phyloP scores from a whole-genome alignment of 2,797 vertebrate genomes.

The Sciurus carolinensis region DNA sequence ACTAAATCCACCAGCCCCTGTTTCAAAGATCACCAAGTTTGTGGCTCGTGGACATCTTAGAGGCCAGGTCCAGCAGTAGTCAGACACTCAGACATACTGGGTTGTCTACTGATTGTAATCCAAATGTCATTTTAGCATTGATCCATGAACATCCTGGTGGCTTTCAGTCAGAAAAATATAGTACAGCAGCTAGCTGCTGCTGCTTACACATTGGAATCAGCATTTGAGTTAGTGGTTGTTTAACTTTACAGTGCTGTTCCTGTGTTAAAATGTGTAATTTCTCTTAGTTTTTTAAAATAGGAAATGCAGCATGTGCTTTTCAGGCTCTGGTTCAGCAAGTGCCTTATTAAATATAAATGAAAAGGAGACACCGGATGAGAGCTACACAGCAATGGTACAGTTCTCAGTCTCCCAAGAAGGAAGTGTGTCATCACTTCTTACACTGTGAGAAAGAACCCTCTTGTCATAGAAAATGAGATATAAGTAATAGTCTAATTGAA shows the following conservation, averaged over 20 bases:
- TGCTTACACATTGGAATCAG: neutral
- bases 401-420: slow-evolving; percentile 59
- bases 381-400: slow-evolving; percentile 10
- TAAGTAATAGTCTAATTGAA: slow-evolving; percentile 57
- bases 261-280: neutral
- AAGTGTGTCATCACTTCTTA: slow-evolving; percentile 38
- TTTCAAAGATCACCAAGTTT: slow-evolving; percentile 64
- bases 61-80: neutral
- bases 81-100: neutral
- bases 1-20: slow-evolving; percentile 26
- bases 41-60: neutral
- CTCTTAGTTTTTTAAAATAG: slow-evolving; percentile 78
- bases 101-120: slow-evolving; percentile 38
- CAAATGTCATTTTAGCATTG: neutral
- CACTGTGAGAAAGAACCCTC: slow-evolving; percentile 13
- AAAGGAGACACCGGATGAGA: slow-evolving; percentile 10
- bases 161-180: slow-evolving; percentile 54
- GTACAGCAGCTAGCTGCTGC: slow-evolving; percentile 6
- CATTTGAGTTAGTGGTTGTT: slow-evolving; percentile 35
- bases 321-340: slow-evolving; percentile 51
- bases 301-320: slow-evolving; percentile 64
- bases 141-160: neutral
- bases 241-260: neutral
- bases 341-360: slow-evolving; percentile 71
- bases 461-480: slow-evolving; percentile 35